Conservation (phyloP, 2,113 vertebrate genomes). For the Pica pica region DNA sequence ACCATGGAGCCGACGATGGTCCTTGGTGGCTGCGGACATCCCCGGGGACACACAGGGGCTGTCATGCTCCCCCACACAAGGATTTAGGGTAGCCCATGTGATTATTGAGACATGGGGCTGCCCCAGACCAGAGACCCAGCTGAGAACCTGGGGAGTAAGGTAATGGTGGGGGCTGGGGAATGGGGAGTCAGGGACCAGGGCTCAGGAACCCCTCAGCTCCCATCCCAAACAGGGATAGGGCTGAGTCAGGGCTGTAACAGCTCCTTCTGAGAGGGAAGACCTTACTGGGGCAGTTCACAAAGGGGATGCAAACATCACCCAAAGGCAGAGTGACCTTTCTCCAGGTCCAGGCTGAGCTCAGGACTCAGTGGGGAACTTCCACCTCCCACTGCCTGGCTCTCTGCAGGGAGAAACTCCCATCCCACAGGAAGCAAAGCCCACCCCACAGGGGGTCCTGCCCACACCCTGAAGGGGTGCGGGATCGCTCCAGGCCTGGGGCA, state of each 20-base stretch:
- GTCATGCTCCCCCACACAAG: background rate
- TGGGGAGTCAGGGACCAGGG: accelerated
- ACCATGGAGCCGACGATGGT: background rate
- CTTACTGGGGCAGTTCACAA: background rate
- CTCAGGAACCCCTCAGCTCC: background rate
- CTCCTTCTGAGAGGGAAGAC: background rate
- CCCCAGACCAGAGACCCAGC: background rate
- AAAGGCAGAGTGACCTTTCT: background rate
- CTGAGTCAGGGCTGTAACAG: background rate
- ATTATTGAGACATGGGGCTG: background rate
- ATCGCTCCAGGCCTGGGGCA: background rate
- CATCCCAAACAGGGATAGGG: background rate
- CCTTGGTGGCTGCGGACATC: background rate
- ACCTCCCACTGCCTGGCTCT: background rate
- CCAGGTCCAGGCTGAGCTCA: background rate
- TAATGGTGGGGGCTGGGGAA: background rate
- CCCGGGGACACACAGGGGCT: background rate
- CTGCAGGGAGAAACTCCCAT: background rate
- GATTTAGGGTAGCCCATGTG: background rate
- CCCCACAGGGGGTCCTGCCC: background rate
- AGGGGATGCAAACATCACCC: background rate
- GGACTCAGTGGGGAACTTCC: background rate
- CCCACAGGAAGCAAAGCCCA: background rate
- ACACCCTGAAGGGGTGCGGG: background rate
- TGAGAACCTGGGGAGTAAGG: background rate